Evolutionary conservation across 2,888 invertebrate species (phyloP).

Genomic region (Linyphia triangularis): DNA sequence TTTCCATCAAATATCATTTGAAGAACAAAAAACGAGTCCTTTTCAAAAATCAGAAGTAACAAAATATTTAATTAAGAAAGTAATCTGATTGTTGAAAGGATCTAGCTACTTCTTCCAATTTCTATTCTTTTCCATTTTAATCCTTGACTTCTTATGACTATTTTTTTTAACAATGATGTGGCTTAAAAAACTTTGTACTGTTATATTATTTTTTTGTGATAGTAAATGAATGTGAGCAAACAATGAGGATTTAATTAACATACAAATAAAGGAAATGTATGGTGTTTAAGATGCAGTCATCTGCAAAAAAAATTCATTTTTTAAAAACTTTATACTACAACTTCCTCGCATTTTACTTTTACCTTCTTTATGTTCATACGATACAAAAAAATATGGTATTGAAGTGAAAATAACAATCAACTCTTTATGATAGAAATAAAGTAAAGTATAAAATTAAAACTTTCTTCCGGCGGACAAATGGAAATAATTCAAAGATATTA

Average conservation of each 20-base stretch:
- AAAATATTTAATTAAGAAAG: background rate
- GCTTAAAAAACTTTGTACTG: background rate
- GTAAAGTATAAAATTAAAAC: constrained; percentile 32
- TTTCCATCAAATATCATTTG: background rate
- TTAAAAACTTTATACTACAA: background rate
- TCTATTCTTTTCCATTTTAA: background rate
- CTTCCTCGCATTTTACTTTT: background rate
- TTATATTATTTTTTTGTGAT: background rate
- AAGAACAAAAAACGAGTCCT: background rate
- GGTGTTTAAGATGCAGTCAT: constrained; percentile 26
- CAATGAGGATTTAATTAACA: constrained; percentile 45
- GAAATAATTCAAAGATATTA: constrained; percentile 39
- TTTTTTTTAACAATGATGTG: background rate
- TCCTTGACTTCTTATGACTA: background rate
- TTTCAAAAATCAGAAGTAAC: background rate
- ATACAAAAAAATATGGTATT: background rate
- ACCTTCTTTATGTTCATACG: background rate
- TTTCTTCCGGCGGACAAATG: background rate
- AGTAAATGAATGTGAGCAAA: constrained; percentile 7
- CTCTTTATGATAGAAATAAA: constrained; percentile 26
- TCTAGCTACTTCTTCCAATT: background rate
- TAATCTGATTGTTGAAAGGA: background rate
- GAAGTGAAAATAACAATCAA: constrained; percentile 50
- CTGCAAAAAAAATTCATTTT: constrained; percentile 1
- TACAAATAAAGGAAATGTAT: constrained; percentile 53